phyloP scores from a whole-genome alignment of 2,113 vertebrate genomes.

The Scomber scombrus region DNA sequence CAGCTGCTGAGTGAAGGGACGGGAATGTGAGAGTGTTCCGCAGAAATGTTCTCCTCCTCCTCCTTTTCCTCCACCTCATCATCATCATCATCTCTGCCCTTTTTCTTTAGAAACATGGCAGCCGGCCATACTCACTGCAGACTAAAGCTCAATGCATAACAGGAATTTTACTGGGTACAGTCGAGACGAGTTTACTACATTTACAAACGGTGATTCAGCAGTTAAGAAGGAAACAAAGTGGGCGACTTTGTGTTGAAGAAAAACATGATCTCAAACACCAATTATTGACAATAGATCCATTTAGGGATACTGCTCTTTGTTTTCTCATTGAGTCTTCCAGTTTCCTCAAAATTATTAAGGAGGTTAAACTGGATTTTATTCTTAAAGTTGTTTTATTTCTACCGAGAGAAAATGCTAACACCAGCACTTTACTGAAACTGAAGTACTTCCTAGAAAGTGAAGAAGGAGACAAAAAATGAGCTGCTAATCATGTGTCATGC shows the following conservation, averaged over 20 bases:
- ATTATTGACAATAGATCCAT: background rate
- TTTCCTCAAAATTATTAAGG: too few relatives aligned
- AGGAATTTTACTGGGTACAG: slow-evolving; percentile 22
- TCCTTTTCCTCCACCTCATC: slow-evolving; percentile 27
- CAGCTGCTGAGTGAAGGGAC: slow-evolving; percentile 66
- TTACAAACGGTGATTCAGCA: background rate
- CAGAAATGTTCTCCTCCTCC: slow-evolving; percentile 67
- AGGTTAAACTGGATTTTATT: too few relatives aligned
- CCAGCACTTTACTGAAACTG: too few relatives aligned
- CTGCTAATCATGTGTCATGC: too few relatives aligned
- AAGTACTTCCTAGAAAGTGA: too few relatives aligned
- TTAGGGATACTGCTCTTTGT: too few relatives aligned
- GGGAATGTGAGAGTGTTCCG: slow-evolving; percentile 71
- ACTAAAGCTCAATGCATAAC: slow-evolving; percentile 30
- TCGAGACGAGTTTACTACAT: background rate
- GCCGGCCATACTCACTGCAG: slow-evolving; percentile 20
- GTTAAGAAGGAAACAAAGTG: background rate
- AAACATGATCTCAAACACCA: background rate
- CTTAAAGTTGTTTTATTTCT: too few relatives aligned
- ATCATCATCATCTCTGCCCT: slow-evolving; percentile 59
- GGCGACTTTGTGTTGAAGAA: background rate
- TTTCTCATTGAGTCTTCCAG: too few relatives aligned
- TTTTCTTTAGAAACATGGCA: slow-evolving; percentile 33
- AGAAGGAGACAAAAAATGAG: too few relatives aligned
- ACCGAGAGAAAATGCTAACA: too few relatives aligned